Conservation (phyloP, 1,140 invertebrate species). For the Drosophila asahinai region DNA sequence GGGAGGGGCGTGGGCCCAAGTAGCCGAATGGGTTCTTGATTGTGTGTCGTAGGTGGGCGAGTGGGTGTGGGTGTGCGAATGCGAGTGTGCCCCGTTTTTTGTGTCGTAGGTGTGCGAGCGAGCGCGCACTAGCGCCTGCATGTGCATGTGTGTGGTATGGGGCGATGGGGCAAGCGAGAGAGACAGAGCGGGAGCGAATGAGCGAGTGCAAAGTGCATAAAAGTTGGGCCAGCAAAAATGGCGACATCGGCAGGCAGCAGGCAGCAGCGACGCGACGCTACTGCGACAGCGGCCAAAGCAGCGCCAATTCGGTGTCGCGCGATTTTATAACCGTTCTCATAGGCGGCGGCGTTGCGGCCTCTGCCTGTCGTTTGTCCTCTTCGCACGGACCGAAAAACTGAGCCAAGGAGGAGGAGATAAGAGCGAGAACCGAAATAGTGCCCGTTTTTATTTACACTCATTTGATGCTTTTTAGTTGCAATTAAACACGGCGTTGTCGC, state of each 20-base stretch:
- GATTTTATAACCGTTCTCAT: constrained; percentile 75
- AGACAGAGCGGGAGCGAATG: constrained; percentile 31
- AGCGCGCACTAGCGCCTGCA: constrained; percentile 22
- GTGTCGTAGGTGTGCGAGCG: constrained; percentile 53
- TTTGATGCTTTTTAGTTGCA: constrained; percentile 10
- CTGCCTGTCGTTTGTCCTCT: constrained; percentile 41
- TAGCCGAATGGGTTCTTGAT: constrained; percentile 78
- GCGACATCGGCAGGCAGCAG: constrained; percentile 62
- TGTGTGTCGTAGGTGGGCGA: constrained; percentile 49
- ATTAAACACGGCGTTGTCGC: constrained; percentile 12
- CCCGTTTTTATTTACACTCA: neutral
- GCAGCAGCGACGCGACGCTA: constrained; percentile 28
- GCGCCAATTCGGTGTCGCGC: constrained; percentile 63
- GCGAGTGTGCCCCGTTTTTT: constrained; percentile 37
- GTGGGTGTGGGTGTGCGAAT: constrained; percentile 28
- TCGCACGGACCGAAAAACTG: constrained; percentile 40
- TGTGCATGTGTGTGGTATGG: constrained; percentile 13
- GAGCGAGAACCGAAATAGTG: constrained; percentile 12
- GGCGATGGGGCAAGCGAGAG: constrained; percentile 6
- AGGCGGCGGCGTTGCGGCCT: constrained; percentile 63
- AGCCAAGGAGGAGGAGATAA: constrained; percentile 4
- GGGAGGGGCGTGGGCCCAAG: constrained; percentile 57
- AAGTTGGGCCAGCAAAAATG: constrained; percentile 75
- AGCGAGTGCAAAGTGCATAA: constrained; percentile 78
- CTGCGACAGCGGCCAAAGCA: constrained; percentile 32